Evolutionary conservation across 2,888 invertebrate genomes (phyloP), one percentile per base, ranked within the genome.

Genomic region (Sinopyrophorus schimmeli): DNA sequence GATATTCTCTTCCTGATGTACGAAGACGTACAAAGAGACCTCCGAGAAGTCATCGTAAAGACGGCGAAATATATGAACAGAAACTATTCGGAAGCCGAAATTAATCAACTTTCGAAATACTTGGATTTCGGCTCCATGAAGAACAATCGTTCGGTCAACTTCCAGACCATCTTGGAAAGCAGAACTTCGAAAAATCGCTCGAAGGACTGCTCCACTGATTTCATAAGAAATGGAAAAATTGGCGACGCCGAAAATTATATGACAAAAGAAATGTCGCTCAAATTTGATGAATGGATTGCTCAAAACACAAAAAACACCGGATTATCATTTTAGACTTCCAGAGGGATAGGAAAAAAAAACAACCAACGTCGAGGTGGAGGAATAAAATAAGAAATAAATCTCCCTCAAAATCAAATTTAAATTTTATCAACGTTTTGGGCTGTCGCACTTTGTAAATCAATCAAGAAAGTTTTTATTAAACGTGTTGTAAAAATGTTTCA

Each of bases 21-120:
- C 65, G 92, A 92, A 74, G 88, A 91, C 47, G 84, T 92, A 83
- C 86, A 87, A 62, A 77, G 75, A 39, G 85, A 94, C 69, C 77
- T 90, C 11, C 76, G 79, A 0, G 77, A 77, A 2, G 48, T 82
- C 0, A 80, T 93, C 5, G 72, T 77, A 16, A 80, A 80, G 65
- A 86, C 92, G 12, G 88, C 90, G 0, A 65, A 75, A 2, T 92
- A 92, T 68, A 73, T 92, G 10, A 80, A 80, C 3, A 86, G 87
- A 65, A 68, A 72, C 5, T 70, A 89, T 9, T 79, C 79, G 0
- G 84, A 87, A 0, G 80, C 81, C 3, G 80, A 91, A 62, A 74
- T 91, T 1, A 73, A 78, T 2, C 60, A 41, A 11, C 42, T 72
- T 10, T 57, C 56, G 18, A 62, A 68, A 16, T 69, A 68, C 54